Evolutionary conservation across 2,888 invertebrate species (phyloP).

Genomic region (Apamea sordens): DNA sequence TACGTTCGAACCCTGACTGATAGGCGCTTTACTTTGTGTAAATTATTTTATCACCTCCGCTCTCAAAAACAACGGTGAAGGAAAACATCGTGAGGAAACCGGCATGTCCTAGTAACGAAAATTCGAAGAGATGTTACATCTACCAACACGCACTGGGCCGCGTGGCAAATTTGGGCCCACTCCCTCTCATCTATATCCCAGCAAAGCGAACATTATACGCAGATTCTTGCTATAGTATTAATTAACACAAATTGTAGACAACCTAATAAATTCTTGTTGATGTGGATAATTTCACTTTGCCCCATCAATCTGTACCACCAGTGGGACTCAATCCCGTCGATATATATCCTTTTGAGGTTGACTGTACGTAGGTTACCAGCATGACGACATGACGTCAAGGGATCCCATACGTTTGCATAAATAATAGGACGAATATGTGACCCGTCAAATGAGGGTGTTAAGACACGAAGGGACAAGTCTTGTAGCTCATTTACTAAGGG

Average conservation of each 20-base stretch:
- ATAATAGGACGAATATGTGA: conserved; percentile 59
- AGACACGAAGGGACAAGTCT: conserved; percentile 53
- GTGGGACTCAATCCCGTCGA: not conserved
- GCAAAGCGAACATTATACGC: not conserved
- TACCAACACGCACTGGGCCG: too few species aligned
- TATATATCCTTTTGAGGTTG: not conserved
- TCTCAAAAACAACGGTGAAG: too few species aligned
- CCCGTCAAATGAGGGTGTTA: conserved; percentile 65
- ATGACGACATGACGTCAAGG: conserved; percentile 22
- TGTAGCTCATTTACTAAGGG: conserved; percentile 60
- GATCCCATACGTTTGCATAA: conserved; percentile 62
- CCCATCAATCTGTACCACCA: not conserved
- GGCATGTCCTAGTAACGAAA: too few species aligned
- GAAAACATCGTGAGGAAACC: too few species aligned
- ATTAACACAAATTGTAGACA: not conserved
- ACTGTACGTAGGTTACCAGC: not conserved
- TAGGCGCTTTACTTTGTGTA: too few species aligned
- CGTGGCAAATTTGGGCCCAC: too few species aligned
- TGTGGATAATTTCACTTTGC: not conserved
- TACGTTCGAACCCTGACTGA: too few species aligned
- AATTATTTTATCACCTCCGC: too few species aligned
- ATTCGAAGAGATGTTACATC: not conserved
- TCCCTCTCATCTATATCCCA: not conserved
- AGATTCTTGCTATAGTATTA: not conserved
- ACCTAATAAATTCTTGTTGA: not conserved